Base-by-base conservation (phyloP, 2,888 invertebrate species). In the Campaea margaritaria region DNA sequence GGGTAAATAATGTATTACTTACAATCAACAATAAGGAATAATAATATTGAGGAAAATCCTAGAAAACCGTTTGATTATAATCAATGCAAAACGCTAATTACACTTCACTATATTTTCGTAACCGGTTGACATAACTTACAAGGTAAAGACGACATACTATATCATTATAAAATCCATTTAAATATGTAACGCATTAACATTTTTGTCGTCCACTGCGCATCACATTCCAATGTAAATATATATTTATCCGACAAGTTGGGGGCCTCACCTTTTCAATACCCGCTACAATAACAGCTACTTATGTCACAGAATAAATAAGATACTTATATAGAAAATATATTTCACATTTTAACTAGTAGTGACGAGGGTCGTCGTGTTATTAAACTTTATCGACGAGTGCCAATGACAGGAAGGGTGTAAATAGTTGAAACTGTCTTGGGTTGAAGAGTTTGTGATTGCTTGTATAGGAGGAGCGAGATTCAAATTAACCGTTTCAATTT, bases 301-400 rank as follows among this genome's bases (percentile, higher is more conserved):
- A 21, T 21, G 5, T 3, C 21, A 3, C n/a, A n/a, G n/a, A n/a
- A n/a, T n/a, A n/a, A n/a, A n/a, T n/a, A n/a, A 21, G 44, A 14
- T 27, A 43, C 48, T 11, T 46, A n/a, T 15, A 45, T 41, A 15
- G 73, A 76, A 79, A 75, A 78, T 69, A 76, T 73, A 68, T 78
- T 76, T 75, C 77, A 73, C 70, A 64, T 69, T 70, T 71, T 76
- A 76, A 75, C 73, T 60, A 75, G 62, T 60, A 39, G 65, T 84
- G 89, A 89, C 83, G 79, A 87, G 87, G 89, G 89, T 89, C 76
- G 68, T 69, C 21, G 65, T 69, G 58, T 78, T 78, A 78, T 79
- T 82, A 81, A 83, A 85, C 70, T 83, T 82, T 79, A 68, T 64
- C 62, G 58, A 75, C 75, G 74, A 72, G 68, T 76, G 74, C 58